A percentile compares a stretch with the other conserved stretches of the same genome.
Evolutionary conservation across 2,888 invertebrate species (phyloP).

Genomic region (Amphipyra berbera): DNA sequence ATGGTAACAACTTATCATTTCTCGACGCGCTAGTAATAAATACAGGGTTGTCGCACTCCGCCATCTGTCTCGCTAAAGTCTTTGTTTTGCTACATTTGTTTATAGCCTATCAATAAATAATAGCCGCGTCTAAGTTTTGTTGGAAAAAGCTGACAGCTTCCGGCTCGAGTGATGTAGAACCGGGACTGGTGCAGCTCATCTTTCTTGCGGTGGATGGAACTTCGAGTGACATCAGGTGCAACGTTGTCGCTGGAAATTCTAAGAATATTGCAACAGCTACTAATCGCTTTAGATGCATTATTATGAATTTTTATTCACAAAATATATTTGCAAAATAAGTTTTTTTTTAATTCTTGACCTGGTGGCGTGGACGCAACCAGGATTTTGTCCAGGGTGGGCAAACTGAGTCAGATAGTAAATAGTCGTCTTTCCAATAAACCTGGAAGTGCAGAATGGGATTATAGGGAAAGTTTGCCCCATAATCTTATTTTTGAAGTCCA

Average conservation of each 20-base stretch:
- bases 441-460: no score
- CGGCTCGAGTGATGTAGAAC: not conserved
- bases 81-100: constrained; percentile 65
- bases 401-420: no score
- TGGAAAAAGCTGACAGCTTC: constrained; percentile 22
- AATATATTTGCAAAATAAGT: no score
- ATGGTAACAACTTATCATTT: constrained; percentile 68
- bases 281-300: not conserved
- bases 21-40: constrained; percentile 59
- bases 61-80: constrained; percentile 65
- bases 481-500: no score
- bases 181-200: not conserved
- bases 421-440: no score
- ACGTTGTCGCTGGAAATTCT: not conserved
- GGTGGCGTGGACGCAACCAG: no score
- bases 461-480: no score
- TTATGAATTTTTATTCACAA: not conserved
- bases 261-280: constrained; percentile 2
- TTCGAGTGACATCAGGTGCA: constrained; percentile 16
- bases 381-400: no score
- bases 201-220: constrained; percentile 5
- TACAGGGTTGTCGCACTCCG: constrained; percentile 56
- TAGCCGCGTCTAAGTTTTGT: constrained; percentile 33
- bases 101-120: constrained; percentile 63
- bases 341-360: no score